These are phyloP conservation scores for Belgica antarctica DNA, from an alignment of 2,888 invertebrate genomes.

Conservation along the genomic window DNA sequence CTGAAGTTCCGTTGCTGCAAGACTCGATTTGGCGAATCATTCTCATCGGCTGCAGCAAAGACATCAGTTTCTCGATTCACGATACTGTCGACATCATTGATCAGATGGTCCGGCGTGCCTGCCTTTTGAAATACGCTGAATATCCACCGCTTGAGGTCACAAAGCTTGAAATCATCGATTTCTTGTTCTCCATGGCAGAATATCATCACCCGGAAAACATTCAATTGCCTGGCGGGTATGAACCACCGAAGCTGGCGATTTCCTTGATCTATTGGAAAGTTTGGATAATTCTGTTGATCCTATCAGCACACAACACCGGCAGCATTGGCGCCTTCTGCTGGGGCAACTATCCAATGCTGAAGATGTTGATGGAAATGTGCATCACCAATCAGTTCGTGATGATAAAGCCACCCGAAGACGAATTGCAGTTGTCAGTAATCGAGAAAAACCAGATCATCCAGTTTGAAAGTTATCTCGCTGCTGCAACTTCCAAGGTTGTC, in stretches of 20 bases:
- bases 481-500: constrained; percentile 80
- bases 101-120: constrained; percentile 79
- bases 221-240: constrained; percentile 75
- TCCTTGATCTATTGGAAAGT: constrained; percentile 93
- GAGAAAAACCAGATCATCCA: constrained; percentile 79
- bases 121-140: constrained; percentile 70
- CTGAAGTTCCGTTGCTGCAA: constrained; percentile 85
- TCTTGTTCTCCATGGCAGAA: constrained; percentile 84
- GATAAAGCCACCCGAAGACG: constrained; percentile 63
- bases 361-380: constrained; percentile 92
- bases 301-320: constrained; percentile 89
- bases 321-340: constrained; percentile 84
- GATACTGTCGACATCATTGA: constrained; percentile 86
- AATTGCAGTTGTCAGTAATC: constrained; percentile 65
- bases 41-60: constrained; percentile 71
- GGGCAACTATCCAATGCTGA: constrained; percentile 85
- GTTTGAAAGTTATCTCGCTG: constrained; percentile 89
- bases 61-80: constrained; percentile 74
- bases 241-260: constrained; percentile 84
- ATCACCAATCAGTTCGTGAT: constrained; percentile 74
- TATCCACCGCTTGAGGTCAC: constrained; percentile 71
- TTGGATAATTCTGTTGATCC: constrained; percentile 81
- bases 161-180: constrained; percentile 81
- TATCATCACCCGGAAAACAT: constrained; percentile 94
- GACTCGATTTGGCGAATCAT: constrained; percentile 79